phyloP scores from a whole-genome alignment of 53 echinoderm and acorn worm genomes.

The Luidia sarsii region DNA sequence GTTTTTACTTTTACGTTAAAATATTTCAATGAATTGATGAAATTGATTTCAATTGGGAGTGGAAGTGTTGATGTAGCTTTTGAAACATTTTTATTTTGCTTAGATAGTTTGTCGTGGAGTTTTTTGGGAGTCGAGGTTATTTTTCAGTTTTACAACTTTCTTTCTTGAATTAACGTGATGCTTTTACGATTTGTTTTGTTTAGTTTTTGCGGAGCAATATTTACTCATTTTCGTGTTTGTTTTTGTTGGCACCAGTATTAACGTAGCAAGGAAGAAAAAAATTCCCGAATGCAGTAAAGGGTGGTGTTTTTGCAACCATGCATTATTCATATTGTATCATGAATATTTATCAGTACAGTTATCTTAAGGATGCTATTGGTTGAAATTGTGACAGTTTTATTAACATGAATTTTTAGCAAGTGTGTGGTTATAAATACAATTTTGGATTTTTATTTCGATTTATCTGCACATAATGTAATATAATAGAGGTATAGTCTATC shows the following conservation, averaged over 20 bases:
- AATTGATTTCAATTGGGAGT: too few species aligned
- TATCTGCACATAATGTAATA: constrained; percentile 41
- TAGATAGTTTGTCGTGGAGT: neutral
- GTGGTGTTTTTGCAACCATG: too few species aligned
- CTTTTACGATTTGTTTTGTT: constrained; percentile 33
- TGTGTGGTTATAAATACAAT: constrained; percentile 34
- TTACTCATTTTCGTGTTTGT: constrained; percentile 36
- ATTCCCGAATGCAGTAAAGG: too few species aligned
- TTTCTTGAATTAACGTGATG: neutral
- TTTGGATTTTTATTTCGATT: constrained; percentile 3
- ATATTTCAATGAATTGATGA: too few species aligned
- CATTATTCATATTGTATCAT: constrained; percentile 41
- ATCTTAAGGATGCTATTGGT: constrained; percentile 32
- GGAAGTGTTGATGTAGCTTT: too few species aligned
- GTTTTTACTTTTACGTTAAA: too few species aligned
- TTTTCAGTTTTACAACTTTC: neutral
- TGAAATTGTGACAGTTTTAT: constrained; percentile 5
- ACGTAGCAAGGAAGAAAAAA: too few species aligned
- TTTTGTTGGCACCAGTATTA: constrained; percentile 45
- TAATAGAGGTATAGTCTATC: constrained; percentile 28
- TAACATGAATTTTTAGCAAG: constrained; percentile 37
- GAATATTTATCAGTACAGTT: constrained; percentile 54
- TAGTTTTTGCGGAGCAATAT: constrained; percentile 37
- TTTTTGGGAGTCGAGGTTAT: neutral
- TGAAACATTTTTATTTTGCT: too few species aligned